Conservation (phyloP, 92 coral and sea anemone species). For the Palythoa heliodiscus region DNA sequence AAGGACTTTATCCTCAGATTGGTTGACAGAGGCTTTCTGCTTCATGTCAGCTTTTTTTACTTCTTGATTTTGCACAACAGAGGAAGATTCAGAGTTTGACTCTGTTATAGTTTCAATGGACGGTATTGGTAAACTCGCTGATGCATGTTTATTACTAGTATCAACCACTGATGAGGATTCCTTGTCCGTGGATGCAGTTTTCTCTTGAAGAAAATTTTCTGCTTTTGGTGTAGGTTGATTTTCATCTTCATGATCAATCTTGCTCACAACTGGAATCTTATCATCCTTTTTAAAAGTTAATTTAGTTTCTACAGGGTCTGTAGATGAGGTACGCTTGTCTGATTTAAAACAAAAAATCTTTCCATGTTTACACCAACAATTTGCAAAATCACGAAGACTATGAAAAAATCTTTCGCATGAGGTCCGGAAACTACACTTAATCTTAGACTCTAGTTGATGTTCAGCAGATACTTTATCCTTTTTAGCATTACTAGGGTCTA, state of each 20-base stretch:
- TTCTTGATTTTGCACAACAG: constrained; percentile 2
- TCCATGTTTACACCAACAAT: constrained; percentile 65
- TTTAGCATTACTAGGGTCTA: not conserved
- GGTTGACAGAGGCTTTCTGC: not conserved
- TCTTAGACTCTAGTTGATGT: constrained; percentile 17
- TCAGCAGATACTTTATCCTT: not conserved
- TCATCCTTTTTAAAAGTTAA: not conserved
- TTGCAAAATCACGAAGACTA: constrained; percentile 54
- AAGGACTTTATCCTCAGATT: constrained; percentile 18
- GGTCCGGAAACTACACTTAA: constrained; percentile 49
- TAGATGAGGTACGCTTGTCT: constrained; percentile 39
- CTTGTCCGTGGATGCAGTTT: constrained; percentile 26
- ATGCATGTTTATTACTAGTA: not conserved
- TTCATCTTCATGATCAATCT: constrained; percentile 38
- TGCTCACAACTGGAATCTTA: constrained; percentile 16
- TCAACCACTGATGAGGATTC: constrained; percentile 5
- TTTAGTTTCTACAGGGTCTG: not conserved
- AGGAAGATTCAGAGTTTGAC: not conserved
- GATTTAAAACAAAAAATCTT: constrained; percentile 52
- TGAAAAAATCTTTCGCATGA: constrained; percentile 59
- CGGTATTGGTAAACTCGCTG: constrained; percentile 2
- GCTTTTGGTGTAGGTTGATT: constrained; percentile 6
- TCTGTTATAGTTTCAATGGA: constrained; percentile 4
- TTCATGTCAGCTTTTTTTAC: not conserved
- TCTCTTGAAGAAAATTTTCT: constrained; percentile 26